Percentiles rank a stretch among this genome's conserved stretches.
Evolutionary conservation across 2,888 invertebrate genomes (phyloP).

Genomic region (Protodeltote pygarga): DNA sequence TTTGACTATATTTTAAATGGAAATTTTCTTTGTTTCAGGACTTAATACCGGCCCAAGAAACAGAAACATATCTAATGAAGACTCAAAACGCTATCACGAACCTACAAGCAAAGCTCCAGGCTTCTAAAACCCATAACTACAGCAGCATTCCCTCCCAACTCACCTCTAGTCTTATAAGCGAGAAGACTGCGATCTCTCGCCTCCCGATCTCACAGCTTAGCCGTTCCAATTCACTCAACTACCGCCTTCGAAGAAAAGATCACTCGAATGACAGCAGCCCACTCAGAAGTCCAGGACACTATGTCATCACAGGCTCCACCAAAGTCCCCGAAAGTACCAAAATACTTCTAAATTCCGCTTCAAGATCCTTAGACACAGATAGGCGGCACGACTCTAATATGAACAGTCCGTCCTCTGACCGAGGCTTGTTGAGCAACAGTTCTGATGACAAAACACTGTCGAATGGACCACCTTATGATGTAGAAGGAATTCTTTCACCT

Average conservation of each 20-base stretch:
- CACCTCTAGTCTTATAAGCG: slow-evolving; percentile 78
- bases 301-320: slow-evolving; percentile 80
- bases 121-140: slow-evolving; percentile 68
- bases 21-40: slow-evolving; percentile 74
- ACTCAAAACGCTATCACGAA: slow-evolving; percentile 88
- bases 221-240: slow-evolving; percentile 82
- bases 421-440: slow-evolving; percentile 73
- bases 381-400: slow-evolving; percentile 70
- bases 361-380: slow-evolving; percentile 78
- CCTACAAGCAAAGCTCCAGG: slow-evolving; percentile 86
- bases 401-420: slow-evolving; percentile 79
- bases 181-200: slow-evolving; percentile 78
- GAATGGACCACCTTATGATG: slow-evolving; percentile 73
- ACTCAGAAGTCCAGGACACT: slow-evolving; percentile 78
- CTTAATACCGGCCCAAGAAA: slow-evolving; percentile 81
- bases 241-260: slow-evolving; percentile 75
- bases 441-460: slow-evolving; percentile 82
- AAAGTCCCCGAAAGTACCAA: slow-evolving; percentile 72
- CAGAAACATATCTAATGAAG: slow-evolving; percentile 86
- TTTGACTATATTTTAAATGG: not conserved
- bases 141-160: slow-evolving; percentile 71
- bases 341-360: slow-evolving; percentile 71
- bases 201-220: slow-evolving; percentile 81
- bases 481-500: slow-evolving; percentile 73
- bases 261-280: slow-evolving; percentile 77